phyloP scores from a whole-genome alignment of 2,888 invertebrate species.

The Hydraecia micacea region DNA sequence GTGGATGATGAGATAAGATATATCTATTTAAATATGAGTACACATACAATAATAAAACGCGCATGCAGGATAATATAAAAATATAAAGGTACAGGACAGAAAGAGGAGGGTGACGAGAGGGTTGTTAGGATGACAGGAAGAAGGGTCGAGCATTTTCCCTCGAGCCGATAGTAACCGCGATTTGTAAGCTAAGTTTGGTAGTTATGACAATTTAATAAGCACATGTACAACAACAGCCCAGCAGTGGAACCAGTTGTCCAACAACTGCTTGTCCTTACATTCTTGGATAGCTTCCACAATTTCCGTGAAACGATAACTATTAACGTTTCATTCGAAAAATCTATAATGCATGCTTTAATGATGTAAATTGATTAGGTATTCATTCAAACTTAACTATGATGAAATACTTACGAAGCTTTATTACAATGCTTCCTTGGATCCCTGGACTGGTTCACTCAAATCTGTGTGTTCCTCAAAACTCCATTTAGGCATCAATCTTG shows the following conservation, averaged over 20 bases:
- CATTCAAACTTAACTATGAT: background rate
- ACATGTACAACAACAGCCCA: background rate
- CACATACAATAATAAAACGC: no score
- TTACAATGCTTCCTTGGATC: background rate
- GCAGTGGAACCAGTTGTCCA: background rate
- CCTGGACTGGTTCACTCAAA: no score
- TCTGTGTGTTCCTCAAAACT: no score
- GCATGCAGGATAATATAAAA: background rate
- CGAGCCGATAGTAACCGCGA: background rate
- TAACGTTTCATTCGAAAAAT: slow-evolving; percentile 19
- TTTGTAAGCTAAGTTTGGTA: background rate
- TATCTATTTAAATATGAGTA: background rate
- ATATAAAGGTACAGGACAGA: background rate
- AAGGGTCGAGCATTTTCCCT: background rate
- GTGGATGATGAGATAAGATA: no score
- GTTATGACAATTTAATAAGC: background rate
- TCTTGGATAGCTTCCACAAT: slow-evolving; percentile 32
- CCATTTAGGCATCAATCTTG: no score
- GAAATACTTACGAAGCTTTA: background rate
- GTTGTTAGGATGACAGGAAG: background rate
- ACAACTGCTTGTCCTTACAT: background rate
- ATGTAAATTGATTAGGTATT: slow-evolving; percentile 7
- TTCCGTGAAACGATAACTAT: slow-evolving; percentile 36
- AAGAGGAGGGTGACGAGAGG: background rate
- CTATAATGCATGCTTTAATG: slow-evolving; percentile 10